A percentile compares a stretch with the other conserved stretches of the same genome.
phyloP scores from a whole-genome alignment of 2,888 invertebrate species.

The Anarsia innoxiella region DNA sequence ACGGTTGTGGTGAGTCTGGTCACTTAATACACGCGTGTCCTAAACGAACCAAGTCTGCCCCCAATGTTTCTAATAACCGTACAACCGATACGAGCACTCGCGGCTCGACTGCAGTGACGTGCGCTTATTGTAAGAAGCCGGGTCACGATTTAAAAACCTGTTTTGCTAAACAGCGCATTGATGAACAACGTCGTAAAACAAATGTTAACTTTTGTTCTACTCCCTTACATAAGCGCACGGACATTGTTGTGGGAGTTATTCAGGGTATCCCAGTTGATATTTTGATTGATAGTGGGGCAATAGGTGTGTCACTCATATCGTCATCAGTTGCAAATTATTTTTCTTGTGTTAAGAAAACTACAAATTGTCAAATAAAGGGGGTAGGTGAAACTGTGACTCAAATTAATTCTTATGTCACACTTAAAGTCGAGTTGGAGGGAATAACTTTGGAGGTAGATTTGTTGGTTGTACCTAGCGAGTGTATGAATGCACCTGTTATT shows the following conservation, averaged over 20 bases:
- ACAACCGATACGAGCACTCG: too few species aligned
- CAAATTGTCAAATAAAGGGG: slow-evolving; percentile 11
- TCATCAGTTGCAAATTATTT: slow-evolving; percentile 3
- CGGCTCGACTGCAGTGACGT: not conserved
- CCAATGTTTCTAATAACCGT: not conserved
- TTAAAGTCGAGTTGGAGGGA: slow-evolving; percentile 14
- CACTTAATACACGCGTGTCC: slow-evolving; percentile 3
- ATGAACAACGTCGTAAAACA: not conserved
- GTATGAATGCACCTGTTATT: slow-evolving; percentile 15
- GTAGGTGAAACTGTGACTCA: slow-evolving; percentile 12
- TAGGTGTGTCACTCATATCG: slow-evolving; percentile 5
- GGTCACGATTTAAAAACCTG: not conserved
- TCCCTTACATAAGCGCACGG: not conserved
- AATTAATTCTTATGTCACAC: slow-evolving; percentile 11
- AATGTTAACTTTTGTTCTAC: not conserved
- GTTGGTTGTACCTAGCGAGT: slow-evolving; percentile 14
- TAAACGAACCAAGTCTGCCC: not conserved
- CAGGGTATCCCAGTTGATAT: slow-evolving; percentile 8
- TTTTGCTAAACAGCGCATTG: not conserved
- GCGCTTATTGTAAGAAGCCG: not conserved
- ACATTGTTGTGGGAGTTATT: not conserved
- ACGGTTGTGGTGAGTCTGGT: slow-evolving; percentile 2
- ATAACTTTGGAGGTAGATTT: slow-evolving; percentile 19
- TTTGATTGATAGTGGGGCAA: slow-evolving; percentile 8
- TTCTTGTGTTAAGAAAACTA: not conserved